Conservation (phyloP, 2,888 invertebrate species). For the Opisthograptis luteolata region DNA sequence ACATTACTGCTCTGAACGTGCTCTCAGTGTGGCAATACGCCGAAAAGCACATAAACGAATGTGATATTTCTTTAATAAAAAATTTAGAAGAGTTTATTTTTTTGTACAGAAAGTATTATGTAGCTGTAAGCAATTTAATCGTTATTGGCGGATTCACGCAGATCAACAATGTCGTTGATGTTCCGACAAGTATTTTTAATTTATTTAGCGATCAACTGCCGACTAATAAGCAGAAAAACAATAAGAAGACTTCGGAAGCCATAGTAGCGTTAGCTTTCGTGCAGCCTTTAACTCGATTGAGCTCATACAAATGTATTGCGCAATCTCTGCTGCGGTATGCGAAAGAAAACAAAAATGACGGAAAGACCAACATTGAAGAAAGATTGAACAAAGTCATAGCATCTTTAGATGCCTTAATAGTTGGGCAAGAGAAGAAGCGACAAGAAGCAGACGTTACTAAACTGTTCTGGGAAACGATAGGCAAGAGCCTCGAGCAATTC, state of each 20-base stretch:
- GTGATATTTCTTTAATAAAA: conserved; percentile 88
- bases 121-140: conserved; percentile 89
- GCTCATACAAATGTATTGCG: conserved; percentile 86
- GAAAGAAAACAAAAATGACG: conserved; percentile 67
- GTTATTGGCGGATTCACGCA: conserved; percentile 88
- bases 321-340: conserved; percentile 80
- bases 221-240: conserved; percentile 80
- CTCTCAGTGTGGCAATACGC: conserved; percentile 88
- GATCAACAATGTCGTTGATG: conserved; percentile 86
- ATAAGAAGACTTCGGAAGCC: conserved; percentile 83
- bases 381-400: conserved; percentile 83
- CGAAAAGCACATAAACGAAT: conserved; percentile 86
- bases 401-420: conserved; percentile 86
- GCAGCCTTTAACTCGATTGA: conserved; percentile 85
- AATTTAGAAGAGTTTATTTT: conserved; percentile 89
- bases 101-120: conserved; percentile 88
- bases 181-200: conserved; percentile 82
- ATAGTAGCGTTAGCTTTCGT: conserved; percentile 85
- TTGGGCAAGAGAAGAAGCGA: conserved; percentile 85
- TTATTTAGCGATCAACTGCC: conserved; percentile 84
- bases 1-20: conserved; percentile 87
- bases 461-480: conserved; percentile 89
- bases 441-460: conserved; percentile 88
- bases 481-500: conserved; percentile 86
- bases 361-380: conserved; percentile 77